Base-by-base conservation (phyloP, 1,140 invertebrate genomes). In the Anastrepha obliqua region DNA sequence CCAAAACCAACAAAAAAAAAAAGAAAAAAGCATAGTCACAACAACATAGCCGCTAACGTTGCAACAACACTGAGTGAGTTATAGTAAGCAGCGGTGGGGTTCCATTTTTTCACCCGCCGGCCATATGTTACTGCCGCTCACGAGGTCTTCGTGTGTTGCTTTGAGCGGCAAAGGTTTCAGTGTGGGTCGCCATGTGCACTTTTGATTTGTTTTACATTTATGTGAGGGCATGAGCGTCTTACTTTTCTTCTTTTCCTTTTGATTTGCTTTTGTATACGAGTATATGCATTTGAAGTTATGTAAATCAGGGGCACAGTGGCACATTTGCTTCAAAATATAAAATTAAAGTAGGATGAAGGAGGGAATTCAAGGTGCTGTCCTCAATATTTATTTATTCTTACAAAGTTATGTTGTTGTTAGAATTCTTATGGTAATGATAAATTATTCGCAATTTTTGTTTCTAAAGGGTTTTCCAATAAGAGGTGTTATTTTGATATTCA, bases 111-210 rank as follows among this genome's bases (percentile, higher is more conserved):
- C 5, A 5, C 74, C 47, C 47, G 5, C 42, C 5, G 17, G 47
- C 47, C 17, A 29, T 55, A 20, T 55, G n/a, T 81, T 20, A 17
- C n/a, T 55, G 74, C 7, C 47, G 74, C 74, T 81, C 47, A 55
- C 47, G 74, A 81, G 51, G 74, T 81, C 74, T 81, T 81, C 74
- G 74, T 81, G 47, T 55, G 17, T 81, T 81, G 42, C 74, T 81
- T 81, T 20, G 9, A 55, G 74, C 74, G 17, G 6, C 44, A 55
- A 55, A 81, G 51, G 74, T 81, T 81, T n/a, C 15, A 4, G 60
- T 62, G 60, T 81, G 74, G 47, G 74, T 81, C 47, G n/a, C n/a
- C 51, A 81, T 55, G 51, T 62, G n/a, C 60, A 17, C 60, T 15
- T 81, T 81, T 81, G 6, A 20, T 81, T 20, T 44, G 15, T 8